A percentile compares a stretch with the other conserved stretches of the same genome.
These are phyloP conservation scores for Hydrotaea diabolus DNA, from an alignment of 2,888 invertebrate genomes.

Conservation along the genomic window DNA sequence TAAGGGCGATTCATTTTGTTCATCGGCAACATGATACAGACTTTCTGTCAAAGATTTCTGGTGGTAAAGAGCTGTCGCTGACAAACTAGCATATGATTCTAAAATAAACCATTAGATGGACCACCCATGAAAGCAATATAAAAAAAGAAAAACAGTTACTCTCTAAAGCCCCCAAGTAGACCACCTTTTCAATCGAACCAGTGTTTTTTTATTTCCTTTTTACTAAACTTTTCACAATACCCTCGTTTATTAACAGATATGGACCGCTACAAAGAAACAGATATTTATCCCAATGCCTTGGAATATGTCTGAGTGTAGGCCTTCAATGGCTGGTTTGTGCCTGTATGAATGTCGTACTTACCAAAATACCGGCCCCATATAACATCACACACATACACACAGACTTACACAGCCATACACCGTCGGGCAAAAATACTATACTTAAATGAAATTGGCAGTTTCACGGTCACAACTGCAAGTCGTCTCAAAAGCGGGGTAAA, in stretches of 20 bases:
- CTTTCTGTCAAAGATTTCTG: too few species aligned
- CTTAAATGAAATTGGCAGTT: slow-evolving; percentile 70
- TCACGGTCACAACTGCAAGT: slow-evolving; percentile 64
- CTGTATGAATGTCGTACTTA: slow-evolving; percentile 55
- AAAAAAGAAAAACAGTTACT: too few species aligned
- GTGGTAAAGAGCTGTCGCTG: too few species aligned
- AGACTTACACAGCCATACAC: neutral
- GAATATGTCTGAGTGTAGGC: slow-evolving; percentile 57
- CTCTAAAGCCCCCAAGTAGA: too few species aligned
- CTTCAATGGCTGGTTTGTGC: neutral
- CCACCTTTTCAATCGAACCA: too few species aligned
- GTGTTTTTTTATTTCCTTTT: too few species aligned
- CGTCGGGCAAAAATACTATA: neutral
- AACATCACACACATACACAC: neutral
- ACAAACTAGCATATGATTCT: too few species aligned
- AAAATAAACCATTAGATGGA: too few species aligned
- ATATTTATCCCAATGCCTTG: slow-evolving; percentile 2
- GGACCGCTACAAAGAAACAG: slow-evolving; percentile 23
- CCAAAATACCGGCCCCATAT: slow-evolving; percentile 48
- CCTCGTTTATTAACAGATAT: neutral
- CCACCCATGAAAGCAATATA: too few species aligned
- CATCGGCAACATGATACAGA: too few species aligned
- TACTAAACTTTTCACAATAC: neutral
- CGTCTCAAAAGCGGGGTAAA: slow-evolving; percentile 8
- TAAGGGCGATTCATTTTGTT: too few species aligned